These are phyloP conservation scores for Melangyna quadrimaculata DNA, from an alignment of 2,888 invertebrate genomes.

Conservation along the genomic window DNA sequence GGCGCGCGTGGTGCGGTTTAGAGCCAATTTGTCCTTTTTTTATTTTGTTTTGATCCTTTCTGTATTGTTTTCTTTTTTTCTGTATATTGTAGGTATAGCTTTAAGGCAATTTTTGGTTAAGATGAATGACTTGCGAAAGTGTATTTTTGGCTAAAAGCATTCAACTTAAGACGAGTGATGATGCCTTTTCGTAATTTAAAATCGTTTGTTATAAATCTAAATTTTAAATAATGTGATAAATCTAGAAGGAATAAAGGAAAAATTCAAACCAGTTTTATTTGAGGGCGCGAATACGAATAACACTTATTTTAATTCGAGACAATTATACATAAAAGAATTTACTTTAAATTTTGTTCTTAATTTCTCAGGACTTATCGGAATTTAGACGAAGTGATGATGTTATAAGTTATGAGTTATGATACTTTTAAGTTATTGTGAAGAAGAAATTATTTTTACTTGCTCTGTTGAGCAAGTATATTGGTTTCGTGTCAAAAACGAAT, in stretches of 20 bases:
- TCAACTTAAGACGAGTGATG: constrained; percentile 33
- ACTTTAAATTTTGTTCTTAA: not conserved
- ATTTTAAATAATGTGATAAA: constrained; percentile 19
- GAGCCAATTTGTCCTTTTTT: constrained; percentile 46
- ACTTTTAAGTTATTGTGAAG: no score
- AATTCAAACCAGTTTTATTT: not conserved
- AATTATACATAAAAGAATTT: constrained; percentile 5
- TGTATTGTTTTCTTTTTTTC: constrained; percentile 11
- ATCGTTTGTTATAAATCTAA: constrained; percentile 34
- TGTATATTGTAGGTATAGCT: constrained; percentile 6
- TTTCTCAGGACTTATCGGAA: not conserved
- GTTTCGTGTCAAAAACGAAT: no score
- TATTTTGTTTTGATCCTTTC: constrained; percentile 5
- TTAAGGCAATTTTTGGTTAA: constrained; percentile 22
- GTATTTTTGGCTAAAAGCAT: constrained; percentile 26
- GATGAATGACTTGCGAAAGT: constrained; percentile 21
- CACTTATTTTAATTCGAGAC: constrained; percentile 61
- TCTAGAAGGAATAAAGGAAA: not conserved
- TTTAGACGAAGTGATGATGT: not conserved
- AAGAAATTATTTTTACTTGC: no score
- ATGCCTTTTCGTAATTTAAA: constrained; percentile 44
- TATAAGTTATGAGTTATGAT: no score
- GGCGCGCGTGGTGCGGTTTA: constrained; percentile 65
- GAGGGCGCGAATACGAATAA: not conserved
- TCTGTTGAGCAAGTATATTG: no score